Conservation (phyloP, 2,113 vertebrate genomes). For the Myxocyprinus asiaticus region DNA sequence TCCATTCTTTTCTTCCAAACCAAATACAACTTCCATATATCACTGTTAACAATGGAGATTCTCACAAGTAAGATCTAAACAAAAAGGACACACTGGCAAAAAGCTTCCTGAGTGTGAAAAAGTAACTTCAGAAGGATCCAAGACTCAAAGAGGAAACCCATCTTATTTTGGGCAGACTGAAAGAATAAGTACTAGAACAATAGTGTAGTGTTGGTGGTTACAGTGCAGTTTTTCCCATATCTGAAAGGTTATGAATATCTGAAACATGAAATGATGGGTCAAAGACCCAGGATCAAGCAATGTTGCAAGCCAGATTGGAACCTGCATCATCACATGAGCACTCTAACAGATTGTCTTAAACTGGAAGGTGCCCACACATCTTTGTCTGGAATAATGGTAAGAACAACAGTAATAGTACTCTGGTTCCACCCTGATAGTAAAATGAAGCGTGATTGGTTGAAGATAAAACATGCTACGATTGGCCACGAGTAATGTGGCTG, state of each 20-base stretch:
- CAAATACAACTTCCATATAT: no score
- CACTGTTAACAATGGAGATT: background rate
- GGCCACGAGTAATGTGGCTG: no score
- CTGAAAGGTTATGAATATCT: background rate
- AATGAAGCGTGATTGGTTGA: no score
- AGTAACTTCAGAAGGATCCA: background rate
- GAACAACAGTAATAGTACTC: no score
- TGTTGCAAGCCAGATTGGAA: background rate
- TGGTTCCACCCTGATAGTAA: no score
- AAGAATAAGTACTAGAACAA: background rate
- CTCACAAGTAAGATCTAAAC: background rate
- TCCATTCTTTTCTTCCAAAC: background rate
- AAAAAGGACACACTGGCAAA: background rate
- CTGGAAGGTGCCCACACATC: no score
- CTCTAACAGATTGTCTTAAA: no score
- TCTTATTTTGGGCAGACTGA: background rate
- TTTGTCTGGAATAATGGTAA: background rate
- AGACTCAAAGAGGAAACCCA: background rate
- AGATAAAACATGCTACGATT: no score
- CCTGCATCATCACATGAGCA: no score
- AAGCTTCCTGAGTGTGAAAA: background rate
- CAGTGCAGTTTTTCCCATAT: slow-evolving; percentile 14
- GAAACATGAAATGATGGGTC: slow-evolving; percentile 5
- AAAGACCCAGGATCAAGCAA: slow-evolving; percentile 42
- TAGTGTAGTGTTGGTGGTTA: background rate